phyloP scores from a whole-genome alignment of 2,113 vertebrate genomes.

The Vanacampus margaritifer region DNA sequence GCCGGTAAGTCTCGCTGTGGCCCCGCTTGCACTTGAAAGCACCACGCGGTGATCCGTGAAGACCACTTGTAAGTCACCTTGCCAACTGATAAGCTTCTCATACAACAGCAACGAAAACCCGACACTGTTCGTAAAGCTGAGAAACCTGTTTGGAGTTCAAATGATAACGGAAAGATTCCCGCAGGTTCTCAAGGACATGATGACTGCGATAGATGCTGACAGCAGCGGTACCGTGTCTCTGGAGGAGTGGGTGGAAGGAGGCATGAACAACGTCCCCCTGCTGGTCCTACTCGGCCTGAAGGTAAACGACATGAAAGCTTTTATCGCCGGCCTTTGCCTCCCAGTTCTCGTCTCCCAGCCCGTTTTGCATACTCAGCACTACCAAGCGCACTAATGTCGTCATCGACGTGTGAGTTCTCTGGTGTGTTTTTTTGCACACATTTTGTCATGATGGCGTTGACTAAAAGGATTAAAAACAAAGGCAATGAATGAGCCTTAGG shows the following conservation, averaged over 20 bases:
- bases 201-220: conserved; percentile 88
- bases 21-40: background rate
- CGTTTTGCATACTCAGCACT: conserved; percentile 51
- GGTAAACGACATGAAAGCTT: conserved; percentile 42
- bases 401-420: background rate
- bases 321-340: conserved; percentile 31
- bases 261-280: conserved; percentile 87
- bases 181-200: conserved; percentile 92
- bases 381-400: conserved; percentile 48
- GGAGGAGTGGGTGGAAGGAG: conserved; percentile 87
- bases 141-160: conserved; percentile 9
- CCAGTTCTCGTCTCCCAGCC: background rate
- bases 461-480: background rate
- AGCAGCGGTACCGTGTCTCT: conserved; percentile 86
- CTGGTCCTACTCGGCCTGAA: conserved; percentile 88
- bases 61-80: background rate
- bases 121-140: background rate
- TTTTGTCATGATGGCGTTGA: background rate
- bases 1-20: conserved; percentile 72
- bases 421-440: background rate
- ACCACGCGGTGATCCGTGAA: background rate
- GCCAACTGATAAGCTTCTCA: conserved; percentile 5
- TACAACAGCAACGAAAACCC: background rate
- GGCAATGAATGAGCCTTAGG: background rate
- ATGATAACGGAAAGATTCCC: conserved; percentile 26